Conservation (phyloP, 2,888 invertebrate species). For the Acanthosepion lycidas region DNA sequence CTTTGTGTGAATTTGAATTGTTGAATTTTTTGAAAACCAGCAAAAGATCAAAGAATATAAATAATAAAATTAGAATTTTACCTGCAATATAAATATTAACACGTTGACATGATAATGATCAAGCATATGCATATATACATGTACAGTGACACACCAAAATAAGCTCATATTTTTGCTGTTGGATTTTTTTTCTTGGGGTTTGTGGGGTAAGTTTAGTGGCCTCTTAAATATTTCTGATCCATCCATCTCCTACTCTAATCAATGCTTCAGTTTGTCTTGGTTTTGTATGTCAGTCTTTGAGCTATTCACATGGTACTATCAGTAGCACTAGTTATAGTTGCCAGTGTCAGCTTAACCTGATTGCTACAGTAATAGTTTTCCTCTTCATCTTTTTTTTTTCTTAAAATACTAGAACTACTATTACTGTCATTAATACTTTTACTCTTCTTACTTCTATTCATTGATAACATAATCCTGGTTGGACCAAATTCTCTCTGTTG, state of each 20-base stretch:
- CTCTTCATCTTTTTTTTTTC: not conserved
- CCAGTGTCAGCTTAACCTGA: conserved; percentile 22
- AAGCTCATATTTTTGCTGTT: not conserved
- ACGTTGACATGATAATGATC: no score
- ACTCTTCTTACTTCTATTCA: not conserved
- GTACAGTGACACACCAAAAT: not conserved
- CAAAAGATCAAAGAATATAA: no score
- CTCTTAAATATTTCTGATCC: not conserved
- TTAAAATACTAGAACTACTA: not conserved
- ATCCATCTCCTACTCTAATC: not conserved
- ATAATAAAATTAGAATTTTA: no score
- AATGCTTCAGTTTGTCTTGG: not conserved
- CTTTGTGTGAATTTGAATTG: no score
- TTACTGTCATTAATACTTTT: not conserved
- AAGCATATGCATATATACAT: no score
- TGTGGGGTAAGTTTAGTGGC: not conserved
- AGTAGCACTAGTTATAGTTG: not conserved
- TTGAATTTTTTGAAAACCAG: no score
- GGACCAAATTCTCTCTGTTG: not conserved
- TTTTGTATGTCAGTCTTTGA: conserved; percentile 12
- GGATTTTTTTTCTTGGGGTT: not conserved
- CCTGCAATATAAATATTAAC: no score
- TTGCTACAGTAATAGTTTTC: not conserved
- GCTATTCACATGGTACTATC: conserved; percentile 12
- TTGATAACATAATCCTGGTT: not conserved